Evolutionary conservation across 1,140 invertebrate species (phyloP), one percentile per base, ranked within the genome.

Genomic region (Psix sp.): DNA sequence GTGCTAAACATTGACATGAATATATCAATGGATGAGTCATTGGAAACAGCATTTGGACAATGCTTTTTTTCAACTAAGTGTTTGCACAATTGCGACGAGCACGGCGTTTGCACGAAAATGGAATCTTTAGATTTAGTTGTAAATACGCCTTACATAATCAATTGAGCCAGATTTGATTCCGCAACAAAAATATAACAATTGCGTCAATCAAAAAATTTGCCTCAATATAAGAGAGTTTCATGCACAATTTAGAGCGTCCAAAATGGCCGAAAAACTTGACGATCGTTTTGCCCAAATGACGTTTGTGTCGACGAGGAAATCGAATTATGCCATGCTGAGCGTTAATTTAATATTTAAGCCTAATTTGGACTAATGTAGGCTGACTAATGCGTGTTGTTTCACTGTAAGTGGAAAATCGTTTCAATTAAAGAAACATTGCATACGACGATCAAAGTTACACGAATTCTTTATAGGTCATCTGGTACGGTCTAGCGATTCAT

Each of bases 111-210:
- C 56, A 60, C 43, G 21, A 60, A 60, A 60, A 60, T 20, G 46
- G 45, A 51, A 51, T 51, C 45, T 51, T 62, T 62, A 40, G 38
- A 42, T 51, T 5, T 7, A 46, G n/a, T 29, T 51, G 57, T 49
- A 29, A 62, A 62, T 51, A 51, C 36, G 24, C 31, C n/a, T 62
- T 62, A 18, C 39, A 36, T 62, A 62, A 62, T 51, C 42, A 62
- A 33, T 49, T 21, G 36, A 49, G 35, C 42, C 10, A 7, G 9
- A 35, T 15, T 62, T 49, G 16, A 62, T 42, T 49, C 10, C 11
- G 1, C 21, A 33, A 40, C 26, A 5, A 1, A 6, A 48, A 48
- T 40, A 40, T 18, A n/a, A 3, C 2, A 7, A 24, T 17, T 4
- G 14, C 13, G 14, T 16, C 10, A 48, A 26, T n/a, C n/a, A n/a